phyloP scores from a whole-genome alignment of 2,797 vertebrate species.

The Nasua narica region DNA sequence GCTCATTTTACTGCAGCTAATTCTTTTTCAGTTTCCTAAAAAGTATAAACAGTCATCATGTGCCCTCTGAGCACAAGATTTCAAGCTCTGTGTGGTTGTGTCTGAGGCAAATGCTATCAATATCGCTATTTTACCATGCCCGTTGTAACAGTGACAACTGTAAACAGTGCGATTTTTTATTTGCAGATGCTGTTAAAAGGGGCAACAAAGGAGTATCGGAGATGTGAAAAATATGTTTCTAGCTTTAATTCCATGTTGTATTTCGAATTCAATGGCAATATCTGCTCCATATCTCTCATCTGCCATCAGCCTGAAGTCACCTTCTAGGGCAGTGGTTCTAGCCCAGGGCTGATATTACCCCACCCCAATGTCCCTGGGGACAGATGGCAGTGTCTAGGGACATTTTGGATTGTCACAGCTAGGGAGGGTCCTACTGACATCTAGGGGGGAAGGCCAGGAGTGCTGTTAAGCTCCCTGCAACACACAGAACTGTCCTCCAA shows the following conservation, averaged over 20 bases:
- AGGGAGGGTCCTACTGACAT: not conserved
- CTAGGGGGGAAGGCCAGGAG: not conserved
- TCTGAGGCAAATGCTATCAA: not conserved
- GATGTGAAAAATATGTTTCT: not conserved
- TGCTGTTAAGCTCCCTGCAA: accelerated
- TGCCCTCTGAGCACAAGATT: not conserved
- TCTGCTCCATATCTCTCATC: accelerated
- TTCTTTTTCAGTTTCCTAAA: not conserved
- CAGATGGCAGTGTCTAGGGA: not conserved
- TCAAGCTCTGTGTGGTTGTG: not conserved
- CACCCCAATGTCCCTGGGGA: accelerated
- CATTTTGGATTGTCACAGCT: not conserved
- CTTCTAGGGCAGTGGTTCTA: not conserved
- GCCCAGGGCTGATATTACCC: not conserved
- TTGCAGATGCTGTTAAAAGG: not conserved
- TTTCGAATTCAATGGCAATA: not conserved
- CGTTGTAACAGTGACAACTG: not conserved
- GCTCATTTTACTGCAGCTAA: not conserved
- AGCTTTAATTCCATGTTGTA: not conserved
- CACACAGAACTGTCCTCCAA: not conserved
- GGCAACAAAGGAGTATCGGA: not conserved
- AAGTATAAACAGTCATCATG: not conserved
- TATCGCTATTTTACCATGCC: not conserved
- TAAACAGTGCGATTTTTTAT: not conserved
- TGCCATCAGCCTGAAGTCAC: not conserved